Evolutionary conservation across 1,140 invertebrate genomes (phyloP).

Genomic region (Doryteuthis pealeii): DNA sequence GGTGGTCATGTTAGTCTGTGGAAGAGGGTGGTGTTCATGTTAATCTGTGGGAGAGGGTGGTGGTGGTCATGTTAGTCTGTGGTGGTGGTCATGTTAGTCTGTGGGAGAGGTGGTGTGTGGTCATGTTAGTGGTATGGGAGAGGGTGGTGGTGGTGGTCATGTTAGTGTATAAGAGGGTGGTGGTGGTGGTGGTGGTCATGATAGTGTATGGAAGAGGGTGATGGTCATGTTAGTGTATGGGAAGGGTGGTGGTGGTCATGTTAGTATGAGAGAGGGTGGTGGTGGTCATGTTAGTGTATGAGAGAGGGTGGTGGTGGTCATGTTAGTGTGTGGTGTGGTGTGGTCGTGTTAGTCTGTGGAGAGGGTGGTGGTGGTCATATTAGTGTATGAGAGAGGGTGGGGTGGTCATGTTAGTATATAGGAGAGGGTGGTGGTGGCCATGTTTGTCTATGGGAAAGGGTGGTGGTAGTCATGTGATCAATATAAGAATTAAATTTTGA

Average conservation of each 20-base stretch:
- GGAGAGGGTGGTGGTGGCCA: too few species aligned
- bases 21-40: not conserved
- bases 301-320: not conserved
- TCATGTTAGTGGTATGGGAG: not conserved
- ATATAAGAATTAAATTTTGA: too few species aligned
- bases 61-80: not conserved
- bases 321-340: too few species aligned
- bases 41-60: not conserved
- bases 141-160: not conserved
- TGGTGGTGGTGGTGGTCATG: not conserved
- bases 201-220: not conserved
- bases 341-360: too few species aligned
- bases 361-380: not conserved
- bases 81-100: too few species aligned
- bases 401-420: not conserved
- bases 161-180: not conserved
- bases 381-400: not conserved
- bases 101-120: too few species aligned
- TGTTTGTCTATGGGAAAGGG: too few species aligned
- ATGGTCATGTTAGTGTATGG: too few species aligned
- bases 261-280: not conserved
- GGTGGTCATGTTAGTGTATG: not conserved
- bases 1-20: not conserved
- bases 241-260: too few species aligned
- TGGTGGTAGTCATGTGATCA: too few species aligned